Base-by-base conservation (phyloP, 2,888 invertebrate species). In the Hemithea aestivaria region DNA sequence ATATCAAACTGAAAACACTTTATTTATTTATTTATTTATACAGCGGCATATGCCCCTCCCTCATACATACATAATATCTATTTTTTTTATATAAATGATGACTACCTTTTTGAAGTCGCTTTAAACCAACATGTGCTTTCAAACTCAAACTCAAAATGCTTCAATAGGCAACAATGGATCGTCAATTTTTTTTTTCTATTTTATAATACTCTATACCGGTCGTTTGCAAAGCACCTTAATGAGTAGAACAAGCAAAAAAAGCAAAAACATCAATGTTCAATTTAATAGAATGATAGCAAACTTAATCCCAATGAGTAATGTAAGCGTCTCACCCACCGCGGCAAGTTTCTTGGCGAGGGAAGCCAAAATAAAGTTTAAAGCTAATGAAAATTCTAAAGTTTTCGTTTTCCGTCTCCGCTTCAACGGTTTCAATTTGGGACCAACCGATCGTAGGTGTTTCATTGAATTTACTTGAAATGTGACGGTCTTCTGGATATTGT, bases 371-470 rank as follows among this genome's bases (percentile, higher is more conserved):
- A 51, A 54, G 52, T 53, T 53, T 42, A 43, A 41, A 50, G 45
- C 51, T 51, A 58, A 62, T 53, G 53, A 54, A 56, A 60, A 53
- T 54, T 48, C 36, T 36, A 41, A 60, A 62, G 41, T 64, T 56
- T 49, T 35, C 54, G 45, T 58, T 56, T 48, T 45, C 44, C 45
- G 35, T 48, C 40, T 39, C 20, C 37, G 44, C 38, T 56, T 47
- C 62, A 75, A 66, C 73, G 74, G 68, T 70, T 71, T 36, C 48
- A 48, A 48, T 48, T 45, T 42, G 45, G 36, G 30, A 36, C 27
- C 41, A 38, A 10, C 46, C 40, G 40, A 32, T 42, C 46, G 44
- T 40, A 51, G 52, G 52, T 55, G 54, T 45, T 45, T 22, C 34
- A 29, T 27, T 20, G 28, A 10, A 7, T 33, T 27, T 10, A 25